Percentiles rank a stretch among this genome's conserved stretches.
These are phyloP conservation scores for Phataginus tetradactyla DNA, from an alignment of 2,797 vertebrate species.

Conservation along the genomic window DNA sequence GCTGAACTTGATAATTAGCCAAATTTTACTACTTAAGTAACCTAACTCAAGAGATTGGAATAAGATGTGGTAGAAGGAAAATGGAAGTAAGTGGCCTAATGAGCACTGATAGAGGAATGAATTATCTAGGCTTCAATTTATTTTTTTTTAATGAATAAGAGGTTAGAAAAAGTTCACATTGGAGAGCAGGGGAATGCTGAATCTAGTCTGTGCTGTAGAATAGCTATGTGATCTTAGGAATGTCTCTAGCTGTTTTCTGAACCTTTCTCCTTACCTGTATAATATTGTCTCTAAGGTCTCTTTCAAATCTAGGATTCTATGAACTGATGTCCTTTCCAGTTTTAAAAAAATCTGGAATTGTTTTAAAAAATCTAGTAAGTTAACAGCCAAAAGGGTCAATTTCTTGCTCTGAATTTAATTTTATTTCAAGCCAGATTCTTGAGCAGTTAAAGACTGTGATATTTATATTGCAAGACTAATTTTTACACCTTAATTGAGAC, in stretches of 20 bases:
- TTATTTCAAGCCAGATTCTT: not conserved
- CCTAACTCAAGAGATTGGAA: not conserved
- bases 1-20: not conserved
- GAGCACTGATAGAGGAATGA: not conserved
- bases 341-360: constrained; percentile 2
- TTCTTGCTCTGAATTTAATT: not conserved
- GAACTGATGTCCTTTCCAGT: not conserved
- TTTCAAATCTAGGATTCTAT: not conserved
- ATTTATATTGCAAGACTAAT: not conserved
- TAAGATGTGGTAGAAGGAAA: not conserved
- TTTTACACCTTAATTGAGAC: not conserved
- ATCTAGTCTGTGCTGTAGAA: not conserved
- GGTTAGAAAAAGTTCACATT: not conserved
- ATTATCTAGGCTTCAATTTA: constrained; percentile 29
- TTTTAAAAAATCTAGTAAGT: not conserved
- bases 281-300: not conserved
- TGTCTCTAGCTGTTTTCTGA: not conserved
- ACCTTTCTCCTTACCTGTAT: not conserved
- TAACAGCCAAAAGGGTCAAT: constrained; percentile 5
- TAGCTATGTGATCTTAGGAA: not conserved
- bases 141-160: constrained; percentile 18
- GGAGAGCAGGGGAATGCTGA: not conserved
- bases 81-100: not conserved
- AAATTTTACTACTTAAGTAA: constrained; percentile 39
- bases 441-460: not conserved